Evolutionary conservation across 2,113 vertebrate species (phyloP).

Genomic region (Rhodinocichla rosea): DNA sequence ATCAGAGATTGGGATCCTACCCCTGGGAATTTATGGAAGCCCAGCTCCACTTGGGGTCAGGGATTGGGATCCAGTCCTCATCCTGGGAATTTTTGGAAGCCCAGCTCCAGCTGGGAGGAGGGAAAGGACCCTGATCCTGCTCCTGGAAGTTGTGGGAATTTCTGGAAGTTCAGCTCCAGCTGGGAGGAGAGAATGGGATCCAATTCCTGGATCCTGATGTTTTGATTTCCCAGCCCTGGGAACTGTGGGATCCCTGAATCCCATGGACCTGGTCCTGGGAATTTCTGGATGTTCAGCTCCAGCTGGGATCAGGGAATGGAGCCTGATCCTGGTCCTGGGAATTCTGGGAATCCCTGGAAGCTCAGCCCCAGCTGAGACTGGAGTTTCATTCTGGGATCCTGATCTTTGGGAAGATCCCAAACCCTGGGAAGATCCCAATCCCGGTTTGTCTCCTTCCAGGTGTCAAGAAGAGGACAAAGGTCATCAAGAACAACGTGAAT

Average conservation of each 20-base stretch:
- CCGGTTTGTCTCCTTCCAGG: slow-evolving; percentile 54
- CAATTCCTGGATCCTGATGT: no score
- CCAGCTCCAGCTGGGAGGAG: no score
- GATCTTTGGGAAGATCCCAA: fast-evolving
- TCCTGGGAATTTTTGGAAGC: no score
- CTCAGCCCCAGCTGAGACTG: neutral
- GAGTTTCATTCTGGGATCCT: neutral
- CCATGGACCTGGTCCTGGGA: neutral
- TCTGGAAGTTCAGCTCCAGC: neutral
- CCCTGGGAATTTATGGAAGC: neutral
- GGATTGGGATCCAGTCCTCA: neutral
- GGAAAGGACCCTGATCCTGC: neutral
- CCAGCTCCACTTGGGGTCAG: no score
- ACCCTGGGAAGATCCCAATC: neutral
- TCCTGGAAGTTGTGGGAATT: neutral
- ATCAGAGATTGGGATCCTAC: neutral
- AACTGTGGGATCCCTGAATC: no score
- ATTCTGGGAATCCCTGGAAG: neutral
- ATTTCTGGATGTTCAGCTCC: neutral
- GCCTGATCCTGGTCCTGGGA: neutral
- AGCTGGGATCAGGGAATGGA: neutral
- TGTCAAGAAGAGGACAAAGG: slow-evolving; percentile 93
- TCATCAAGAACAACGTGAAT: slow-evolving; percentile 93
- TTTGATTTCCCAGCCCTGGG: no score
- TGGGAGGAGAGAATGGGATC: no score